Conservation (phyloP, 2,888 invertebrate species). For the Tetanocera ferruginea region DNA sequence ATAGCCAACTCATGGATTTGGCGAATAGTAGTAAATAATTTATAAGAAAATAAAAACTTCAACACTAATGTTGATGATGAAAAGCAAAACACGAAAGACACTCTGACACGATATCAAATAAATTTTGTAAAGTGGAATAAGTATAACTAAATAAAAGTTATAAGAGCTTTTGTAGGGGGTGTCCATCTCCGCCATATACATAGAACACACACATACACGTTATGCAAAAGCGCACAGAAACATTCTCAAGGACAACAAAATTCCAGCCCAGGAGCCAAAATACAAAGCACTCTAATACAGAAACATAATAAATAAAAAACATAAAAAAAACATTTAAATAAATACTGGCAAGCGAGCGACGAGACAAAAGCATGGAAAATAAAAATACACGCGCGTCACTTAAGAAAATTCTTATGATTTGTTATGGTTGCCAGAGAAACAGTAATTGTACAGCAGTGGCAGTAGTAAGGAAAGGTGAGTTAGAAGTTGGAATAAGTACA, state of each 20-base stretch:
- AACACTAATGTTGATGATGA: constrained; percentile 9
- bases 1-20: not conserved
- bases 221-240: not conserved
- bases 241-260: not conserved
- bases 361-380: not conserved
- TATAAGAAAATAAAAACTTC: not conserved
- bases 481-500: not conserved
- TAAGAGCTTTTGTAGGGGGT: too few species aligned
- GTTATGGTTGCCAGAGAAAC: not conserved
- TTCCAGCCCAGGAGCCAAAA: not conserved
- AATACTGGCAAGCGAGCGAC: not conserved
- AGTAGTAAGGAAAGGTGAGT: not conserved
- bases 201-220: not conserved
- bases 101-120: not conserved
- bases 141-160: not conserved
- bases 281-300: not conserved
- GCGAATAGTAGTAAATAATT: not conserved
- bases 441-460: not conserved
- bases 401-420: constrained; percentile 16
- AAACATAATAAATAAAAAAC: not conserved
- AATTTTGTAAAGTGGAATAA: not conserved
- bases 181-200: too few species aligned
- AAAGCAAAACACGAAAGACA: not conserved
- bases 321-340: not conserved
- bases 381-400: constrained; percentile 4